Evolutionary conservation across 2,888 invertebrate species (phyloP), one percentile per base, ranked within the genome.

Genomic region (Melolontha melolontha): DNA sequence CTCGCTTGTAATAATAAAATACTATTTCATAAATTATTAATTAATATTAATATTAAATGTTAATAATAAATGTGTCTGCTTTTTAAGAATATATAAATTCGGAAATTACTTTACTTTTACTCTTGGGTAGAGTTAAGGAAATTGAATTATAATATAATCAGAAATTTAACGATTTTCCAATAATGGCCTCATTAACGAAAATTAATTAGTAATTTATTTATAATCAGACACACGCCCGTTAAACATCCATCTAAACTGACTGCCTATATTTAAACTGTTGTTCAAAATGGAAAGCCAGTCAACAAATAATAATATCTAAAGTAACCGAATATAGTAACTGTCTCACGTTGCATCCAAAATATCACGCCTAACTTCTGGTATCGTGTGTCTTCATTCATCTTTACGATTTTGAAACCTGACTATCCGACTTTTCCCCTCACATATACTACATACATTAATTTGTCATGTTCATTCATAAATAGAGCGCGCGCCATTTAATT

Each of bases 401-500:
- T 68, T 70, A 64, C 42, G 67, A 71, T 71, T 72, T 73, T 72
- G 71, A 70, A 71, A 72, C 67, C 68, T 67, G 69, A 71, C 69
- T 70, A 65, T 65, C 59, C 67, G 70, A 72, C 65, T 71, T 64
- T 68, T 51, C 41, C 63, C 34, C 42, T 44, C 44, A 59, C 44
- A 47, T 59, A 59, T 12, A 42, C 41, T 55, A 55, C 54, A 44
- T 57, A 49, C 70, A 69, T 70, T 67, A 73, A 73, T 73, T 72
- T 73, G 70, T 72, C 73, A 72, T 69, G 71, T 73, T 73, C 73
- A 73, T 73, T 73, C 73, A 73, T 71, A 70, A 73, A 71, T 70
- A 71, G 69, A 63, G 63, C 67, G 54, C 52, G 49, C 59, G 66
- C 57, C 59, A 39, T 67, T 64, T 67, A 42, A 57, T 59, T 54